Base-by-base conservation (phyloP, 2,888 invertebrate genomes). In the Cynaeus angustus region DNA sequence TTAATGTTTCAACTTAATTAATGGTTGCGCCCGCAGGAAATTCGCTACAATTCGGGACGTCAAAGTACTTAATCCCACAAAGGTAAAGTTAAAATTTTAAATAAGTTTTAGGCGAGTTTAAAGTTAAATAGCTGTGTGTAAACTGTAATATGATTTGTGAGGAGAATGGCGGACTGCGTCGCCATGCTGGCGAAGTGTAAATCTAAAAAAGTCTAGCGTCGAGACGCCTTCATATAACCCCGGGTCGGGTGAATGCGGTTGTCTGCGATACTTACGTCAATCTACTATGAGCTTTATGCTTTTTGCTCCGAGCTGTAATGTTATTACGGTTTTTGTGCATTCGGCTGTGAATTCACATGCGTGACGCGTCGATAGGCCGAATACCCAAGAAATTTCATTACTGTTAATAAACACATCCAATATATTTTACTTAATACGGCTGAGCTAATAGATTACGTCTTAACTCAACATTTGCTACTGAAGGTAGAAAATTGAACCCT, bases 231-330 rank as follows among this genome's bases (percentile, higher is more conserved):
- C 46, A 55, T 52, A 52, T 45, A 55, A 65, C 38, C 62, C 62
- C 26, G 14, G 28, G 50, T 30, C 33, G 67, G 66, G 52, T 59
- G 52, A 52, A 67, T 67, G 67, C 67, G 67, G 67, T 59, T 67
- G 67, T 59, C 67, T 67, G 67, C 59, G 52, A 67, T 67, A 52
- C 67, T 67, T 52, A 38, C 67, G 59, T 67, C 67, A 67, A 67
- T 67, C 67, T 59, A 67, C 48, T 16, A 12, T 45, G 65, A 53
- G 67, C 52, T 67, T 67, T 67, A 66, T 66, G 66, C 66, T 58
- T 66, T 59, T 59, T 67, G 59, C 67, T 52, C 33, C 41, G 10
- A 43, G 67, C 59, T 41, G 53, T 67, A 67, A 67, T 52, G 67
- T 67, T 67, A 67, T 67, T 67, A 67, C 67, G 52, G 37, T 67